Evolutionary conservation across 30 jellyfish, hydroid and myxozoan genomes (phyloP).

Genomic region (Calvadosia cruxmelitensis): DNA sequence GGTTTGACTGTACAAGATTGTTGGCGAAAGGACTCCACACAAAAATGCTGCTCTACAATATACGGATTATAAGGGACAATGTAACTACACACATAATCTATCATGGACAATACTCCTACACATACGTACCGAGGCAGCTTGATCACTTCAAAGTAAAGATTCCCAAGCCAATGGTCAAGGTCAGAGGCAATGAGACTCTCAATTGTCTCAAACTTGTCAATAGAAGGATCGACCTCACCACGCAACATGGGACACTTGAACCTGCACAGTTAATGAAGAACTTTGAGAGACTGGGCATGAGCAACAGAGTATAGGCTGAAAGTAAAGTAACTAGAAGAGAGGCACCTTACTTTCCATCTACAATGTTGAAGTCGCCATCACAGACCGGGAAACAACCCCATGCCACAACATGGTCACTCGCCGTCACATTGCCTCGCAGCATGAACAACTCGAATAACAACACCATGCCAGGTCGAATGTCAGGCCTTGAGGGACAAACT

Average conservation of each 20-base stretch:
- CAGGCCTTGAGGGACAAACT: slow-evolving; percentile 92
- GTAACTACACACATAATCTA: no score
- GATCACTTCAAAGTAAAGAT: slow-evolving; percentile 74
- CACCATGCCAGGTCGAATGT: slow-evolving; percentile 90
- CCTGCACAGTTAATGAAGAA: slow-evolving; percentile 13
- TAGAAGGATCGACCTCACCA: slow-evolving; percentile 72
- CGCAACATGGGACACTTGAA: slow-evolving; percentile 74
- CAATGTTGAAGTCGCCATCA: slow-evolving; percentile 80
- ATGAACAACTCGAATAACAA: slow-evolving; percentile 63
- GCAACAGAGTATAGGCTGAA: not conserved
- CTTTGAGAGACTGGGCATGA: not conserved
- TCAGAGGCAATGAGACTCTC: slow-evolving; percentile 74
- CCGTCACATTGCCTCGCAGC: slow-evolving; percentile 83
- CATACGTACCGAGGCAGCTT: slow-evolving; percentile 79
- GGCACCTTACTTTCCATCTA: slow-evolving; percentile 79
- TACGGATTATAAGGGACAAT: no score
- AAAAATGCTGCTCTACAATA: no score
- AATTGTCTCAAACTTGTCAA: slow-evolving; percentile 59
- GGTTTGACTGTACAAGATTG: not conserved
- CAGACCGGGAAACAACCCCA: slow-evolving; percentile 98
- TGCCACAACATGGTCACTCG: slow-evolving; percentile 85
- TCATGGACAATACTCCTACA: no score
- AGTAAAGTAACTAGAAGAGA: not conserved
- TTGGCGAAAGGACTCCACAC: no score
- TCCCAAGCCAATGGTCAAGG: slow-evolving; percentile 83